Conservation (phyloP, 1,140 invertebrate genomes). For the Hermetia illucens region DNA sequence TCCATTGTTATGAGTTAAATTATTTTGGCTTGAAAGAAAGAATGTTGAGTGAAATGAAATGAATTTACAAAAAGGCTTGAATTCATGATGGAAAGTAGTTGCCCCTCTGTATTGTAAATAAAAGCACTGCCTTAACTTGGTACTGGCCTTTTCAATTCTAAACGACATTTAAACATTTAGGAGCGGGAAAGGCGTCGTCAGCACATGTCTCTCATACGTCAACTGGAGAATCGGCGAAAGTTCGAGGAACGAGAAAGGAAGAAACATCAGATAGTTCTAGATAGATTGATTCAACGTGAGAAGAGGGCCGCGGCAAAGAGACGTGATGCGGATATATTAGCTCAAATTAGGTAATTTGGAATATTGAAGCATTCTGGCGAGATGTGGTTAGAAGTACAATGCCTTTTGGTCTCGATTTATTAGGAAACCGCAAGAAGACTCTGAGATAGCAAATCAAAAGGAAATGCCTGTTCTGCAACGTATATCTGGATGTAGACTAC, state of each 20-base stretch:
- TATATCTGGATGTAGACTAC: conserved; percentile 65
- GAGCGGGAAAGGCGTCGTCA: conserved; percentile 81
- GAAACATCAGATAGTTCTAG: conserved; percentile 46
- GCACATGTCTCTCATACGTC: conserved; percentile 76
- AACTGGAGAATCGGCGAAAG: conserved; percentile 68
- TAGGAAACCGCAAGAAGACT: conserved; percentile 77
- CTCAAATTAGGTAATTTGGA: conserved; percentile 53
- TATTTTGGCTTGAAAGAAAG: too few species aligned
- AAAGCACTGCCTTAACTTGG: too few species aligned
- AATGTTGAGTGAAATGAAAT: too few species aligned
- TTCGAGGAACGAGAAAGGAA: conserved; percentile 80
- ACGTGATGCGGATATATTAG: conserved; percentile 70
- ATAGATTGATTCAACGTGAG: conserved; percentile 37
- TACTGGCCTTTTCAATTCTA: too few species aligned
- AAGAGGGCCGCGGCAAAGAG: conserved; percentile 68
- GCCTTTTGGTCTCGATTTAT: too few species aligned
- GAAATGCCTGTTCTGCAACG: conserved; percentile 59
- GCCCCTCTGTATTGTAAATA: too few species aligned
- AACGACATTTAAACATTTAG: too few species aligned
- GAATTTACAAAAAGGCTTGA: too few species aligned
- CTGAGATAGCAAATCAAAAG: conserved; percentile 59
- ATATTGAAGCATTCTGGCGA: too few species aligned
- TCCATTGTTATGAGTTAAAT: too few species aligned
- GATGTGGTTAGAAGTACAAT: too few species aligned
- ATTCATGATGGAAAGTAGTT: too few species aligned